Evolutionary conservation across 2,888 invertebrate species (phyloP).

Genomic region (Sphaerolaimus hirsutus): DNA sequence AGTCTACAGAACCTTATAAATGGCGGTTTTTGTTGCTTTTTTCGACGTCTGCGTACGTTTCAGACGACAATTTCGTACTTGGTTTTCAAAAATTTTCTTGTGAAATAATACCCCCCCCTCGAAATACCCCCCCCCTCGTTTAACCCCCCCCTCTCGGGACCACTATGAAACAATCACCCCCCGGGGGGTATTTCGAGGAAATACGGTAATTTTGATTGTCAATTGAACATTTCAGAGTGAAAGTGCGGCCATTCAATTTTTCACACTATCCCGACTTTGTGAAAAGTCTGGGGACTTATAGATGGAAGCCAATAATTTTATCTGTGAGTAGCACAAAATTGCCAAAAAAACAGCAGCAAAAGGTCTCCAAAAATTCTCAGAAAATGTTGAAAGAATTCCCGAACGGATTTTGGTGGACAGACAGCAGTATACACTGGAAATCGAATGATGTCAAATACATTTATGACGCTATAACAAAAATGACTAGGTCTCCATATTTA

Average conservation of each 20-base stretch:
- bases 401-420: background rate
- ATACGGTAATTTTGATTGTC: too few species aligned
- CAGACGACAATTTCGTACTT: too few species aligned
- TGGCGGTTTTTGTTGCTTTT: too few species aligned
- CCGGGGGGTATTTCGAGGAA: too few species aligned
- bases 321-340: slow-evolving; percentile 2
- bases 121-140: too few species aligned
- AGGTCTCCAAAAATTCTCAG: background rate
- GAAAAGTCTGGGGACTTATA: background rate
- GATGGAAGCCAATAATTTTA: slow-evolving; percentile 4
- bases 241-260: slow-evolving; percentile 1
- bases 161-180: too few species aligned
- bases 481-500: background rate
- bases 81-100: too few species aligned
- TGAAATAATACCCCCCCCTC: too few species aligned
- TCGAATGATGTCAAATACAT: background rate
- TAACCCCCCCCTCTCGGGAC: too few species aligned
- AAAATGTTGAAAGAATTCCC: background rate
- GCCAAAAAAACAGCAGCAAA: background rate
- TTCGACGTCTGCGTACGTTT: too few species aligned
- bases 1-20: too few species aligned
- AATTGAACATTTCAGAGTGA: too few species aligned
- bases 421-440: background rate
- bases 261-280: slow-evolving; percentile 1
- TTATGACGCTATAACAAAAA: background rate